These are phyloP conservation scores for Drosophila azteca DNA, from an alignment of 1,140 invertebrate species.

Conservation along the genomic window DNA sequence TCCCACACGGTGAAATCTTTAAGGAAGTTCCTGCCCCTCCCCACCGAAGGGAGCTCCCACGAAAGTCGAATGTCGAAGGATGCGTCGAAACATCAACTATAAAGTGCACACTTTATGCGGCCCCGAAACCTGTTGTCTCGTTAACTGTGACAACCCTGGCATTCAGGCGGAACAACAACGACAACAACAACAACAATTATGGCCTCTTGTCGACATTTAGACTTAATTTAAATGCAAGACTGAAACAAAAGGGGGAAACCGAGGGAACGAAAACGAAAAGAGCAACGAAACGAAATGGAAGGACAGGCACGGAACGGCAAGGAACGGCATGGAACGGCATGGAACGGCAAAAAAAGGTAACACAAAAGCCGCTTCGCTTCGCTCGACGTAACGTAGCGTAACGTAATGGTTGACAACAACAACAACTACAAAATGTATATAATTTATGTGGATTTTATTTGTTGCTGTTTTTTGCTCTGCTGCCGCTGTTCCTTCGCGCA, in stretches of 20 bases:
- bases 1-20: too few species aligned
- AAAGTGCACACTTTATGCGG: constrained; percentile 29
- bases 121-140: constrained; percentile 40
- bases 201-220: constrained; percentile 75
- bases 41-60: too few species aligned
- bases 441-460: constrained; percentile 78
- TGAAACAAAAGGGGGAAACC: constrained; percentile 32
- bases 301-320: constrained; percentile 3
- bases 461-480: constrained; percentile 24
- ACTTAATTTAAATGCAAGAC: constrained; percentile 79
- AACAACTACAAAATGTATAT: constrained; percentile 53
- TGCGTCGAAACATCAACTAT: constrained; percentile 21
- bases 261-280: neutral
- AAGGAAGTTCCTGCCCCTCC: too few species aligned
- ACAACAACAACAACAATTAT: constrained; percentile 57
- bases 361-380: constrained; percentile 64
- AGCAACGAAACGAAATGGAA: constrained; percentile 10
- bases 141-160: constrained; percentile 55
- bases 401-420: constrained; percentile 70
- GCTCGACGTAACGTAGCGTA: constrained; percentile 74
- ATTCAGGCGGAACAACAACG: constrained; percentile 36
- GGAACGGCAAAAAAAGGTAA: constrained; percentile 36
- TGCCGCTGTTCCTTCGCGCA: constrained; percentile 51
- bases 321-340: too few species aligned
- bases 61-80: neutral